A percentile compares a stretch with the other conserved stretches of the same genome.
phyloP scores from a whole-genome alignment of 1,140 invertebrate species.

The Forficula auricularia region DNA sequence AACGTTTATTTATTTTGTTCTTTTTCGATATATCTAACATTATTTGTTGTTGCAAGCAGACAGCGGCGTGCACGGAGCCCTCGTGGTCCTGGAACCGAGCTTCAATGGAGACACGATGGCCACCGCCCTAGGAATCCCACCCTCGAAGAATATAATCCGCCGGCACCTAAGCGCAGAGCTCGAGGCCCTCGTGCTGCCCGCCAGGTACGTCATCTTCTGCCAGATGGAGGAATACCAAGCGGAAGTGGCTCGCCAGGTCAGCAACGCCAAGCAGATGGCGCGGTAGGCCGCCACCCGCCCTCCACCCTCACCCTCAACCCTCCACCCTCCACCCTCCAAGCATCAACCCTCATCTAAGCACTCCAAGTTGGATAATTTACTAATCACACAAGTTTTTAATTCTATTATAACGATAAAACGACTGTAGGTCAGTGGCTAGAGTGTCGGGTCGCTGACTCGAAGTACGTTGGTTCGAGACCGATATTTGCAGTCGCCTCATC shows the following conservation, averaged over 20 bases:
- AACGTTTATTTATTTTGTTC: too few relatives aligned
- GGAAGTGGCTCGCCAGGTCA: constrained; percentile 29
- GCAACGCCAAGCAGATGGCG: constrained; percentile 10
- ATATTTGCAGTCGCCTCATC: too few relatives aligned
- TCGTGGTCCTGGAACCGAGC: constrained; percentile 79
- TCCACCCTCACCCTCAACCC: not conserved
- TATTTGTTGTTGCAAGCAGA: constrained; percentile 32
- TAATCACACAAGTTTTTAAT: not conserved
- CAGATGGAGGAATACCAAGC: constrained; percentile 58
- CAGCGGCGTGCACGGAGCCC: constrained; percentile 80
- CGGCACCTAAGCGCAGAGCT: constrained; percentile 78
- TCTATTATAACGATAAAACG: not conserved
- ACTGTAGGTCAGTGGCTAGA: not conserved
- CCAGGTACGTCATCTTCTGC: constrained; percentile 70
- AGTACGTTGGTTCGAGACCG: too few relatives aligned
- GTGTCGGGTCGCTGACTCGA: too few relatives aligned
- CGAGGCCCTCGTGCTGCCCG: constrained; percentile 72
- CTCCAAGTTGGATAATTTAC: not conserved
- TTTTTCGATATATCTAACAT: too few relatives aligned
- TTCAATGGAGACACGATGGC: constrained; percentile 90
- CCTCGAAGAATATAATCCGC: constrained; percentile 81
- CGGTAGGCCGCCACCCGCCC: constrained; percentile 2
- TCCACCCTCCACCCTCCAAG: not conserved
- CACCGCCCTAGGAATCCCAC: constrained; percentile 77
- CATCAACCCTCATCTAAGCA: not conserved